Evolutionary conservation across 2,888 invertebrate genomes (phyloP), one percentile per base, ranked within the genome.

Genomic region (Caenorhabditis doughertyi): DNA sequence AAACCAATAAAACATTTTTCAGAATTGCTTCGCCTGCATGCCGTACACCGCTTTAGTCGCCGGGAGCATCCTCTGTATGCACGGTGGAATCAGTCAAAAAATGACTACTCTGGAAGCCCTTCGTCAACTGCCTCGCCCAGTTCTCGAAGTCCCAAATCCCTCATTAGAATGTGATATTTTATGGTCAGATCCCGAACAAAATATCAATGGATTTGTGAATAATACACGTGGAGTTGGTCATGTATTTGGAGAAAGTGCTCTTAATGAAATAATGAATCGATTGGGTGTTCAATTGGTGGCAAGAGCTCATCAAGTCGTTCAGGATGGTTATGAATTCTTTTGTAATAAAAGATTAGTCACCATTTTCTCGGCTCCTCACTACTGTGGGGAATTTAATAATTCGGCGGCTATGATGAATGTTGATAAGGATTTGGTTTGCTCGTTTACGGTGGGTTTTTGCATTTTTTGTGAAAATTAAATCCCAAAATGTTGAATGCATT

Each of bases 321-420:
- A 94, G 89, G 94, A 94, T 90, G 94, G 94, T 18, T 94, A 94
- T 91, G 93, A 94, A 89, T 94, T 94, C 90, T 94, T 94, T 89
- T 84, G 84, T 62, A 88, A 89, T 60, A 86, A 88, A 44, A 83
- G 84, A 56, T 80, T 89, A 49, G 86, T 86, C 23, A 87, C 87
- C 2, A 73, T 87, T 27, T 88, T 87, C 73, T 87, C 87, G 27
- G 87, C 87, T 13, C 86, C 86, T 5, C 81, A 86, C 35, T 87
- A 87, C 70, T 87, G 87, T 51, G 85, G 87, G 2, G 81, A 87
- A 53, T 89, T 89, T 62, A 84, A 89, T 64, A 89, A 89, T 62
- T 84, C 89, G 18, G 89, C 89, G 3, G 89, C 89, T 7, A 84
- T 89, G 76, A 89, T 90, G 89, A 87, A 73, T 25, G 89, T 90